Evolutionary conservation across 2,888 invertebrate species (phyloP).

Genomic region (Carpatolechia fugitivella): DNA sequence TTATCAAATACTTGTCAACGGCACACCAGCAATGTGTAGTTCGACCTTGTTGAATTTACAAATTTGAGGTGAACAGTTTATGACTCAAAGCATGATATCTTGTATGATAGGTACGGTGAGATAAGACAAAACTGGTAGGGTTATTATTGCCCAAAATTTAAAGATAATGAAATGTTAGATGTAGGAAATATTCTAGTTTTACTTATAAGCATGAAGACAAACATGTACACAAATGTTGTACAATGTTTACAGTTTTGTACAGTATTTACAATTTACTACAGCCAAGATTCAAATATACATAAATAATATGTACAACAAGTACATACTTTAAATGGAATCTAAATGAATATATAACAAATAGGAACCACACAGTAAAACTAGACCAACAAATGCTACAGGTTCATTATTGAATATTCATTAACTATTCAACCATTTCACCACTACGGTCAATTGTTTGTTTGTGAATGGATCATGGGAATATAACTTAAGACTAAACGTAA

Average conservation of each 20-base stretch:
- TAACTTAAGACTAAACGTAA: not conserved
- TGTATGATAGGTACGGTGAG: not conserved
- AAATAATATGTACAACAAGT: too few relatives aligned
- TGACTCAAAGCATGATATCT: not conserved
- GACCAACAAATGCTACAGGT: too few relatives aligned
- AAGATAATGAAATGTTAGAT: too few relatives aligned
- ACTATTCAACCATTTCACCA: not conserved
- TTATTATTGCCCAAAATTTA: not conserved
- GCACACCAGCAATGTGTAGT: not conserved
- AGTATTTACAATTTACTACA: too few relatives aligned
- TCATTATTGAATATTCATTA: not conserved
- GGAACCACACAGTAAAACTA: too few relatives aligned
- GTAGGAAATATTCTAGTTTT: too few relatives aligned
- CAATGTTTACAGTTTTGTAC: too few relatives aligned
- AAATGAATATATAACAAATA: too few relatives aligned
- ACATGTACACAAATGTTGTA: too few relatives aligned
- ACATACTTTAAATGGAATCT: too few relatives aligned
- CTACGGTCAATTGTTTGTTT: constrained; percentile 1
- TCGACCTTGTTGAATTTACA: not conserved
- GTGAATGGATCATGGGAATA: not conserved
- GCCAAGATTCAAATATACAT: too few relatives aligned
- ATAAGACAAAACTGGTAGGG: not conserved
- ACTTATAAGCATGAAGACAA: too few relatives aligned
- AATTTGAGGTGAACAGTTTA: not conserved
- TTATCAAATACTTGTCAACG: not conserved